These are phyloP conservation scores for Drosophila busckii DNA, from an alignment of 1,140 invertebrate genomes.

Conservation along the genomic window DNA sequence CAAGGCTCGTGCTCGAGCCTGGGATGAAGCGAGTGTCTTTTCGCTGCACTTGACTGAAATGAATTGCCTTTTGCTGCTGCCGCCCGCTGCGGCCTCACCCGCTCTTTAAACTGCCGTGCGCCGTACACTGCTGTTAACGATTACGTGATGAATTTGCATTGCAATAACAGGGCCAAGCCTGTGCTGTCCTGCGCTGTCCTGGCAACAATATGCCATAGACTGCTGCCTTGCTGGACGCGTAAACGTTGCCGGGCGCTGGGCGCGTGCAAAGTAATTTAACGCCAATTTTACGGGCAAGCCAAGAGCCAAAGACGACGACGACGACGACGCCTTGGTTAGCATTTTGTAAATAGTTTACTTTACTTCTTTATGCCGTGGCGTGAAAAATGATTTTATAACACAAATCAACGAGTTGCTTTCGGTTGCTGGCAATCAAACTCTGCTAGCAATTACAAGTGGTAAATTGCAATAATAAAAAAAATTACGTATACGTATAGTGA, in stretches of 20 bases:
- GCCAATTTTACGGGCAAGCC: conserved; percentile 47
- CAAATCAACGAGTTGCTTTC: conserved; percentile 35
- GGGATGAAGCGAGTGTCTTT: conserved; percentile 24
- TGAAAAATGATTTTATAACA: conserved; percentile 58
- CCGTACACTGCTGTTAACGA: conserved; percentile 48
- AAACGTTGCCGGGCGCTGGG: conserved; percentile 26
- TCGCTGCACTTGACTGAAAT: conserved; percentile 56
- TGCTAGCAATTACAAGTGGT: conserved; percentile 49
- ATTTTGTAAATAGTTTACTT: no score
- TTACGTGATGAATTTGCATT: conserved; percentile 63
- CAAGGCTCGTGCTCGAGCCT: not conserved
- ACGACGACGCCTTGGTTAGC: not conserved
- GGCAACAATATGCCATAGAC: conserved; percentile 37
- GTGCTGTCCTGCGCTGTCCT: not conserved
- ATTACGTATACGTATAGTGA: conserved; percentile 8
- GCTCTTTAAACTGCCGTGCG: not conserved
- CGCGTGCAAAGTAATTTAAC: conserved; percentile 57
- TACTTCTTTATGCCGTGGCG: conserved; percentile 6
- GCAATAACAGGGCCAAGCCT: conserved; percentile 31
- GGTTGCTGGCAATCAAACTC: conserved; percentile 50
- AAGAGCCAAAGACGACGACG: no score
- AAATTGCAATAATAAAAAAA: conserved; percentile 38
- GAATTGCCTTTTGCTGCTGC: conserved; percentile 31
- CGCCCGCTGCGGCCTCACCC: not conserved
- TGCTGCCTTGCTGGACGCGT: conserved; percentile 24